Evolutionary conservation across 2,888 invertebrate species (phyloP).

Genomic region (Caenorhabditis sp.): DNA sequence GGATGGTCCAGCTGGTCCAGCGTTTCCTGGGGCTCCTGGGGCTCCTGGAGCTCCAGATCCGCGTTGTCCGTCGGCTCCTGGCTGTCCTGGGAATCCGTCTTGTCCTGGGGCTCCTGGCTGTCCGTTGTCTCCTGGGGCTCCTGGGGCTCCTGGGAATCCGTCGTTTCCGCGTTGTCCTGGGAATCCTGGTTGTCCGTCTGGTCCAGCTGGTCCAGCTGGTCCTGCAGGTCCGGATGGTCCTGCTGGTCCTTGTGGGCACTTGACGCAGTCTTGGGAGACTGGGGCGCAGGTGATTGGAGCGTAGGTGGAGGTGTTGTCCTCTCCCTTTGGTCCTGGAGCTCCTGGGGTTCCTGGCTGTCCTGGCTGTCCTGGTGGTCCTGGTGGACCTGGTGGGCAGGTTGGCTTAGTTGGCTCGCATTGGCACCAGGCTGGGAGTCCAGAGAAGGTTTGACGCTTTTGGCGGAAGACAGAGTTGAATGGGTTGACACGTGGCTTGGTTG

Average conservation of each 20-base stretch:
- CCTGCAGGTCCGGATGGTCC: conserved; percentile 79
- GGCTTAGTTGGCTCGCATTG: conserved; percentile 81
- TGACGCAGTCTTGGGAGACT: conserved; percentile 74
- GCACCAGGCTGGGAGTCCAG: conserved; percentile 81
- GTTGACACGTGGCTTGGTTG: conserved; percentile 77
- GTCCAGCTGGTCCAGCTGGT: conserved; percentile 76
- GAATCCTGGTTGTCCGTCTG: conserved; percentile 75
- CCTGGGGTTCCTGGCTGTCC: conserved; percentile 72
- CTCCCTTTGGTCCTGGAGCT: conserved; percentile 73
- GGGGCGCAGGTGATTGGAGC: conserved; percentile 78
- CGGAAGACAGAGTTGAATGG: conserved; percentile 82
- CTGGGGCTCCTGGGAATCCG: conserved; percentile 75
- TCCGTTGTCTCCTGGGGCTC: conserved; percentile 74
- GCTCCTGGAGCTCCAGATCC: conserved; percentile 69
- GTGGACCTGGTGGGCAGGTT: conserved; percentile 76
- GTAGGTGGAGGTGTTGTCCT: conserved; percentile 75
- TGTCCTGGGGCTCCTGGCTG: conserved; percentile 70
- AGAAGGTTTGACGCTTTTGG: conserved; percentile 77
- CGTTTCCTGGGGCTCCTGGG: conserved; percentile 70
- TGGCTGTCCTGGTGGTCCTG: conserved; percentile 76
- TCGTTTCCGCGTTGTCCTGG: conserved; percentile 74
- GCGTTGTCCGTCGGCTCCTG: conserved; percentile 70
- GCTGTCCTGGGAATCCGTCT: conserved; percentile 51
- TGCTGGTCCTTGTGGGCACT: conserved; percentile 80
- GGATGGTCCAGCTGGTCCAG: conserved; percentile 68